Evolutionary conservation across 2,888 invertebrate genomes (phyloP), one percentile per base, ranked within the genome.

Genomic region (Diadegma fenestrale): DNA sequence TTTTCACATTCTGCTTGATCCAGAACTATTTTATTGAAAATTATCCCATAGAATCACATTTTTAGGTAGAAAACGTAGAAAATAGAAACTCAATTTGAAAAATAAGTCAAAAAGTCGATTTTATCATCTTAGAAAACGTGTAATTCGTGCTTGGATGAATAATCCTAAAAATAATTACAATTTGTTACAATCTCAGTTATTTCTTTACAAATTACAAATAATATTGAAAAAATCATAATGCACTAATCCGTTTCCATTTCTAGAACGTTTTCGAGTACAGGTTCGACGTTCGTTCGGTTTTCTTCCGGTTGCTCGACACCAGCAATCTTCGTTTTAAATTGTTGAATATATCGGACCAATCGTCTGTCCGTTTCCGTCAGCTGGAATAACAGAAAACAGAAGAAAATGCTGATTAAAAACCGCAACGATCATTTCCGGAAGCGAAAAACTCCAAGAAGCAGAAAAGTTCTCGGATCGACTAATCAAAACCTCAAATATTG

Each of bases 241-340:
- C 26, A 6, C 17, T 73, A 19, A 14, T 58, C 41, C 0, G 14
- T 33, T 41, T 58, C 41, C 19, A 19, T 68, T 58, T 51, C 51
- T 41, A 3, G 6, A 17, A 14, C 22, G 54, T 43, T 5, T 76
- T 64, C 76, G 3, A 10, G 7, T 2, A 12, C 6, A 12, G 66
- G 77, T 22, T 86, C 85, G 45, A 75, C 78, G 7, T 73, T 77
- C 43, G 83, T 83, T 58, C 75, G 45, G 26, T 45, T 58, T n/a
- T 30, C 68, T 26, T 73, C 48, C 76, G 51, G 51, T 41, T 83
- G 43, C 10, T 22, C n/a, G 43, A 80, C 33, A 14, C 80, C 85
- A 17, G 84, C 82, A 37, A 91, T 79, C 80, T 89, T 89, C 6
- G 63, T 76, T 69, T 88, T 90, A 51, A 92, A 91, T 17, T 86